Evolutionary conservation across 2,888 invertebrate genomes (phyloP).

Genomic region (Patella depressa): DNA sequence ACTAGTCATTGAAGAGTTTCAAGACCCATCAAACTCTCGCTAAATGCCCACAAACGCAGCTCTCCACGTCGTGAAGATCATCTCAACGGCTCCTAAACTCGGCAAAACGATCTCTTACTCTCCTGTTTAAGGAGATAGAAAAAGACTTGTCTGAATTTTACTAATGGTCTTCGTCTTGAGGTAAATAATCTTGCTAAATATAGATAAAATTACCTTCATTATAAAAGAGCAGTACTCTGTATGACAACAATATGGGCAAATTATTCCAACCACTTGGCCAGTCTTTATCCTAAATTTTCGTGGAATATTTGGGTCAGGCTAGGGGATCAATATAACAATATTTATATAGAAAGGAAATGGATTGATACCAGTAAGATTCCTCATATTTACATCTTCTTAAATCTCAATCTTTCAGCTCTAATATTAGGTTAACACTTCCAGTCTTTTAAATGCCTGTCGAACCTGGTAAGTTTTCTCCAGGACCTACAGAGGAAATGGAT

Average conservation of each 20-base stretch:
- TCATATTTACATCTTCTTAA: no score
- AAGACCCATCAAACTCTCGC: background rate
- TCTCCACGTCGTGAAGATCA: background rate
- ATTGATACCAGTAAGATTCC: no score
- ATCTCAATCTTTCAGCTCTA: no score
- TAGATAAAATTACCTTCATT: slow-evolving; percentile 12
- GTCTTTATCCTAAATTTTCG: no score
- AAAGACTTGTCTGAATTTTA: slow-evolving; percentile 12
- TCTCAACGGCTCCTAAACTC: slow-evolving; percentile 4
- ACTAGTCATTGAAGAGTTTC: background rate
- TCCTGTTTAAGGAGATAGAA: slow-evolving; percentile 9
- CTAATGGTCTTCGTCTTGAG: slow-evolving; percentile 2
- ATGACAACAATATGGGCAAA: slow-evolving; percentile 1
- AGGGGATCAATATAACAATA: no score
- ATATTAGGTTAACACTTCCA: no score
- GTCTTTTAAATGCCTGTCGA: no score
- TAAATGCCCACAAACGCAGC: background rate
- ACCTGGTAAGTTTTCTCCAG: no score
- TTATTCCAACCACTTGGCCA: background rate
- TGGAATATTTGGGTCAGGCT: no score
- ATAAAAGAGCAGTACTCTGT: background rate
- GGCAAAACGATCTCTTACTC: slow-evolving; percentile 2
- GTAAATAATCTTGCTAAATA: slow-evolving; percentile 3
- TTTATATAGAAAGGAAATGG: no score
- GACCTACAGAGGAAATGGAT: no score